Percentiles rank a stretch among this genome's conserved stretches.
phyloP scores from a whole-genome alignment of 2,888 invertebrate species.

The Dastarcus helophoroides region DNA sequence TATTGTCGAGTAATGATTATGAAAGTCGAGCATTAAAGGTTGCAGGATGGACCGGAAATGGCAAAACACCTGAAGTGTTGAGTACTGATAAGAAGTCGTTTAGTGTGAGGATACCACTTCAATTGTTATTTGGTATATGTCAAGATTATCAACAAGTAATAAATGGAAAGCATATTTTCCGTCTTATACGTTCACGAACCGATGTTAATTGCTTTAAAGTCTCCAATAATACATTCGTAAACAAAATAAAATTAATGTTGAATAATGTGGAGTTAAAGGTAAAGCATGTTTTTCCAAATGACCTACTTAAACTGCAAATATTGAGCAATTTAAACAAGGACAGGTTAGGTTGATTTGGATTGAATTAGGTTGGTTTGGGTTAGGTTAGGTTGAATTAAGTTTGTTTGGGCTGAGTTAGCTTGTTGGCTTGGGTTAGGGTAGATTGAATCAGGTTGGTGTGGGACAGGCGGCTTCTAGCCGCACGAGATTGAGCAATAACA shows the following conservation, averaged over 20 bases:
- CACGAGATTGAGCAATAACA: too few species aligned
- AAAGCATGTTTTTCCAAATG: conserved; percentile 3
- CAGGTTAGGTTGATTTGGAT: too few species aligned
- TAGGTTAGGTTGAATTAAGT: too few species aligned
- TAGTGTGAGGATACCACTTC: conserved; percentile 22
- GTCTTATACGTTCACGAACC: conserved; percentile 4
- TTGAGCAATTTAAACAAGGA: too few species aligned
- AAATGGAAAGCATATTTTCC: conserved; percentile 17
- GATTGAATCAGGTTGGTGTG: too few species aligned
- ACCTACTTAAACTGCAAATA: neutral
- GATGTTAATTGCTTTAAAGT: conserved; percentile 5
- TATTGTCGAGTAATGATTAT: conserved; percentile 20
- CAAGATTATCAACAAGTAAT: conserved; percentile 28
- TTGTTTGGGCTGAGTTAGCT: too few species aligned
- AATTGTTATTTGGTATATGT: conserved; percentile 25
- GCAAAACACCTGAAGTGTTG: neutral
- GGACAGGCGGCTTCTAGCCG: too few species aligned
- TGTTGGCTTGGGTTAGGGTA: too few species aligned
- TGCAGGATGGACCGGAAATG: conserved; percentile 18
- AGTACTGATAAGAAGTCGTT: too few species aligned
- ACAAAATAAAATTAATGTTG: neutral
- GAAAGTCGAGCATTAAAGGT: conserved; percentile 18
- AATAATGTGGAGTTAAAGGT: conserved; percentile 1
- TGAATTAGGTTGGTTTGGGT: too few species aligned
- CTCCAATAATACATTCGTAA: conserved; percentile 6